Evolutionary conservation across 2,113 vertebrate species (phyloP), one percentile per base, ranked within the genome.

Genomic region (Callithrix jacchus): DNA sequence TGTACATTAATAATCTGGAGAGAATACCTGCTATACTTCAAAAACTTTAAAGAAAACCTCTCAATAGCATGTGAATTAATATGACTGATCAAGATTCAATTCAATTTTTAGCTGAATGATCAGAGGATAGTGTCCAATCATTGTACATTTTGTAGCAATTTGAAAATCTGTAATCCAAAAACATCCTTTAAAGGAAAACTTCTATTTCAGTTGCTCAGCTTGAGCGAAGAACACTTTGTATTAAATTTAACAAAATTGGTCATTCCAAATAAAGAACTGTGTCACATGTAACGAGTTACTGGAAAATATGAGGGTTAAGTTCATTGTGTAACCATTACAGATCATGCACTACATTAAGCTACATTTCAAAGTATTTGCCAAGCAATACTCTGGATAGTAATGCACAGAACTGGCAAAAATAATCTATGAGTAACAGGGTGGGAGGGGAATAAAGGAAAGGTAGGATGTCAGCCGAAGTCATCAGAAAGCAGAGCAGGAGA

Each of bases 1-100:
- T 95, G 70, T 84, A 54, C 66, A 82, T 93, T 94, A 96, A 90
- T 87, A 96, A 95, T 96, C 82, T 91, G n/a, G 61, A 94, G 93
- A 93, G 82, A 97, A 97, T 96, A 85, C 79, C 40, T 89, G 49
- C 32, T 91, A 32, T 79, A 74, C 90, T 95, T 97, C 95, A 97
- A 96, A 98, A 90, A 79, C 89, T 96, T 97, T 89, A 77, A 95
- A 96, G 13, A 49, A 45, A 88, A n/a, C 66, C 79, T 98, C 37
- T 80, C 27, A 76, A 73, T 85, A 97, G 85, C 87, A 89, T 58
- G 64, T 77, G 68, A 93, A 79, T 86, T 76, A 96, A 77, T 79
- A 40, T 47, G 54, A 58, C 92, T 96, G 93, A 87, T 79, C n/a
- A 82, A 82, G 58, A 90, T 90, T 97, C 76, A 80, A 58, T 45